Base-by-base conservation (phyloP, 2,797 vertebrate genomes). In the Hephaestus fuliginosus region DNA sequence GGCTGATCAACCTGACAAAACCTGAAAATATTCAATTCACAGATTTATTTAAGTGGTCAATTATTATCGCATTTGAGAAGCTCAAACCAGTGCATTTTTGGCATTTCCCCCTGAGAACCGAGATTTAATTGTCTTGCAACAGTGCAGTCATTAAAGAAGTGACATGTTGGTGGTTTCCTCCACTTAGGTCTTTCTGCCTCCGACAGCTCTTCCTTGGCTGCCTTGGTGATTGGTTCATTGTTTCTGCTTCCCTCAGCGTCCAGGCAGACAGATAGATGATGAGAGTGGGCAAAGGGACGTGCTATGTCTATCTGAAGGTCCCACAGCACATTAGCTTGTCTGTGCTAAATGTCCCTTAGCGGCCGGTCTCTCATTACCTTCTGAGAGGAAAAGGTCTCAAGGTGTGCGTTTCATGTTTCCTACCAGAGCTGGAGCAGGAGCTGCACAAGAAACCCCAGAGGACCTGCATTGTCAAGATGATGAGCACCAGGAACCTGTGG, bases 401-500 rank as follows among this genome's bases (percentile, higher is more conserved):
- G 75, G 76, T 88, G 77, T 92, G 20, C 15, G 49, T 81, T 87
- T 92, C 90, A 48, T 92, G 79, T 93, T 70, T 87, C 74, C 83
- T 93, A 52, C 71, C 96, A 99, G 98, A 98, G 89, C 93, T 99
- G 89, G 97, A 98, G 91, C 96, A 96, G 76, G 97, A 98, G 90
- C 96, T 98, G 56, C 89, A 95, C 84, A 96, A 96, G 91, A 97
- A 96, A 67, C 97, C 98, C 2, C 96, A 97, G 94, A 97, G 97
- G 92, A 97, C 96, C 81, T 99, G 97, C 93, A 96, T 99, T 39
- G 95, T 98, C 70, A 97, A 98, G 94, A 97, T 99, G 94, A 97
- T 97, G 91, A 96, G 97, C 84, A 98, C 98, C 48, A 96, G 98
- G 84, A 99, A 99, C 94, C 95, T 99, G 89, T 99, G 98, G 98